Evolutionary conservation across 2,888 invertebrate genomes (phyloP).

Genomic region (Microctonus hyperodae): DNA sequence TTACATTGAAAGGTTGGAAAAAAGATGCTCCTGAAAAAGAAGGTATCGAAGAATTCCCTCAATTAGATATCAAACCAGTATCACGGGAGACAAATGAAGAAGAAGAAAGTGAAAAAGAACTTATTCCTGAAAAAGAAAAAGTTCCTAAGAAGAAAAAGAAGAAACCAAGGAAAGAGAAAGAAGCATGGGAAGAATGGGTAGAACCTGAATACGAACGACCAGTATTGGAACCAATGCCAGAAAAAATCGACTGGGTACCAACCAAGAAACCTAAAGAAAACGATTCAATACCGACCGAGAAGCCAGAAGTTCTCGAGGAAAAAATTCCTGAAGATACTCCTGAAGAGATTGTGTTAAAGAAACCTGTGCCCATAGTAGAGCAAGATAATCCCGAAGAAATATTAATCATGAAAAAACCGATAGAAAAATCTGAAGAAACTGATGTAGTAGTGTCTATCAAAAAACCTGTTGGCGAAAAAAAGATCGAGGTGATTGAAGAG

Average conservation of each 20-base stretch:
- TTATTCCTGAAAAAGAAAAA: slow-evolving; percentile 45
- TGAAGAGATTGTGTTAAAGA: slow-evolving; percentile 49
- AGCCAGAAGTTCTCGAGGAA: slow-evolving; percentile 47
- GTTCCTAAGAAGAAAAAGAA: slow-evolving; percentile 42
- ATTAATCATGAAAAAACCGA: slow-evolving; percentile 50
- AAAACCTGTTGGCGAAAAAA: too few species aligned
- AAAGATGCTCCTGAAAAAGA: slow-evolving; percentile 54
- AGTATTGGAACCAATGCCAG: slow-evolving; percentile 48
- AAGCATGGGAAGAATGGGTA: slow-evolving; percentile 42
- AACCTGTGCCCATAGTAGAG: neutral
- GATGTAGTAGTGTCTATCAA: slow-evolving; percentile 48
- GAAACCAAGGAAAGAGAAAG: slow-evolving; percentile 38
- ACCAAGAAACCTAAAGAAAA: slow-evolving; percentile 45
- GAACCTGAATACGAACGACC: slow-evolving; percentile 46
- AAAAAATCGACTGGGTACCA: slow-evolving; percentile 43
- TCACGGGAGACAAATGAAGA: slow-evolving; percentile 57
- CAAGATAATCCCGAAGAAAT: slow-evolving; percentile 37
- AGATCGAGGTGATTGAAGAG: too few species aligned
- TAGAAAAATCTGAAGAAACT: slow-evolving; percentile 41
- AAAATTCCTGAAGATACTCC: slow-evolving; percentile 34
- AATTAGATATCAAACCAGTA: slow-evolving; percentile 42
- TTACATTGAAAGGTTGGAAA: slow-evolving; percentile 57
- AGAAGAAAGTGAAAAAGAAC: slow-evolving; percentile 62
- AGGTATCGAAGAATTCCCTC: slow-evolving; percentile 47
- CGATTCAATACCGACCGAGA: slow-evolving; percentile 44